phyloP scores from a whole-genome alignment of 2,888 invertebrate species.

The Tenthredo livida region DNA sequence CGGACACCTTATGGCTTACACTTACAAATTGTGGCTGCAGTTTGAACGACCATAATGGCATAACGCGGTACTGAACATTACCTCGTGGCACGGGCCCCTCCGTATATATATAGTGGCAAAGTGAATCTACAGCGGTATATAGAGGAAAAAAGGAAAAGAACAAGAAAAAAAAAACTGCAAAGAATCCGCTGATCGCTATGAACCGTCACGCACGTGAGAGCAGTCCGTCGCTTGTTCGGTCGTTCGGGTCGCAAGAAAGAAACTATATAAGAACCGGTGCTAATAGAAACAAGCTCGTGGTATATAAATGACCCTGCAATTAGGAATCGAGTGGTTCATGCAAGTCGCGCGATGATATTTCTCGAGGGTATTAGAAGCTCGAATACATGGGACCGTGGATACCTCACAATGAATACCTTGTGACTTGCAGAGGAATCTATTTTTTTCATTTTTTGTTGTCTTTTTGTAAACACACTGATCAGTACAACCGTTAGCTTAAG shows the following conservation, averaged over 20 bases:
- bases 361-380: background rate
- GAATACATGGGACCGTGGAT: background rate
- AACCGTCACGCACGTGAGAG: constrained; percentile 51
- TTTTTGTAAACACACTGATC: background rate
- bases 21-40: constrained; percentile 49
- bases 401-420: background rate
- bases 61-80: constrained; percentile 42
- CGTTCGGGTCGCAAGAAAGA: constrained; percentile 28
- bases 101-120: constrained; percentile 29
- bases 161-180: background rate
- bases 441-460: background rate
- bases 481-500: background rate
- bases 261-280: constrained; percentile 35
- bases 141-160: background rate
- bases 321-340: constrained; percentile 41
- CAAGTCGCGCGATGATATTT: constrained; percentile 6
- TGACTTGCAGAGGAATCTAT: background rate
- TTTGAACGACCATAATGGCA: constrained; percentile 40
- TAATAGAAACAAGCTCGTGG: constrained; percentile 44
- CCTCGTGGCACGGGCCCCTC: constrained; percentile 47
- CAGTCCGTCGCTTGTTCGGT: constrained; percentile 35
- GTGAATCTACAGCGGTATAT: constrained; percentile 35
- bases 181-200: constrained; percentile 26
- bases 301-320: constrained; percentile 49
- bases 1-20: constrained; percentile 10